These are phyloP conservation scores for Rissa tridactyla DNA, from an alignment of 2,113 vertebrate genomes.

Conservation along the genomic window DNA sequence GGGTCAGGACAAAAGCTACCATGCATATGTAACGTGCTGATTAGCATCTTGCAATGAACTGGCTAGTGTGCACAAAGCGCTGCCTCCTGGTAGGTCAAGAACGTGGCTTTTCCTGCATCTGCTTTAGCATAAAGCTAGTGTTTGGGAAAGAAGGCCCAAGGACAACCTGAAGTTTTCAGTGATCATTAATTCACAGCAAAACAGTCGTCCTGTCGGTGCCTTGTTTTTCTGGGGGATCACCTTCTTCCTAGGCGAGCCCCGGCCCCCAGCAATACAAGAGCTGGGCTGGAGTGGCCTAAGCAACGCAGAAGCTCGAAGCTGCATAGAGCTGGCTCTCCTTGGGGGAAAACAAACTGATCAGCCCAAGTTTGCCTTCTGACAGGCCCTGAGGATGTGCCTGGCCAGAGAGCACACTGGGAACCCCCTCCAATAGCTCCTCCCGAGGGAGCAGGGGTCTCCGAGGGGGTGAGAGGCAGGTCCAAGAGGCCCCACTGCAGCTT, in stretches of 20 bases:
- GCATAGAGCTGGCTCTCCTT: fast-evolving
- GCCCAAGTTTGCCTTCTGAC: not conserved
- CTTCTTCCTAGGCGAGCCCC: not conserved
- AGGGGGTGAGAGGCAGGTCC: not conserved
- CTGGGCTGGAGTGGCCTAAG: fast-evolving
- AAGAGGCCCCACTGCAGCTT: no score
- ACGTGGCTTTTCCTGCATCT: not conserved
- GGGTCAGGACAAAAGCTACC: not conserved
- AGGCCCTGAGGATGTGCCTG: no score
- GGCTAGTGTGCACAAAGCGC: not conserved
- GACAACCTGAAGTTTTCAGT: not conserved
- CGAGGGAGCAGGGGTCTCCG: not conserved
- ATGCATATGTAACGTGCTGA: not conserved
- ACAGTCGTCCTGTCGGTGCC: fast-evolving
- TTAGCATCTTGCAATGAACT: not conserved
- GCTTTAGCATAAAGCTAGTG: not conserved
- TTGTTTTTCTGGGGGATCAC: not conserved
- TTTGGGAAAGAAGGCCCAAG: not conserved
- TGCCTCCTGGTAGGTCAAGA: not conserved
- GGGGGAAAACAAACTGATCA: fast-evolving
- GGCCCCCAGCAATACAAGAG: fast-evolving
- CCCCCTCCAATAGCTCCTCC: fast-evolving
- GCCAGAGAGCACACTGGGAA: not conserved
- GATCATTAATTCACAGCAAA: fast-evolving
- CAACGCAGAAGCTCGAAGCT: fast-evolving